phyloP scores from a whole-genome alignment of 2,113 vertebrate genomes.

The Sander vitreus region DNA sequence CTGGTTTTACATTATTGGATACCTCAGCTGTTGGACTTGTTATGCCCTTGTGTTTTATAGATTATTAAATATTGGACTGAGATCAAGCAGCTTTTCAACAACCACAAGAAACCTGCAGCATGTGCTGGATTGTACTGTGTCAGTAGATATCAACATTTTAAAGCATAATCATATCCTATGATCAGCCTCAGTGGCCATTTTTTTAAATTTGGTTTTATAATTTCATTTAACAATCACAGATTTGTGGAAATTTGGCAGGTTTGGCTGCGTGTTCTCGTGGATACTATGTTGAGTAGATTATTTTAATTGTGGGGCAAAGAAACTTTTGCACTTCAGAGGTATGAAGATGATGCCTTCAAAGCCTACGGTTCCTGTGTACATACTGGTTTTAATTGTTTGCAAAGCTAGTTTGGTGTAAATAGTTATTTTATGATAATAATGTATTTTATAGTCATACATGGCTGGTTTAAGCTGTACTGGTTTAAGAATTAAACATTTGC shows the following conservation, averaged over 20 bases:
- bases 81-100: slow-evolving; percentile 31
- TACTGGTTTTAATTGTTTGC: slow-evolving; percentile 67
- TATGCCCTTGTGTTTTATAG: neutral
- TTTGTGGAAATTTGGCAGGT: neutral
- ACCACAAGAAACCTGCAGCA: slow-evolving; percentile 10
- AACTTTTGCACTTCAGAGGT: slow-evolving; percentile 71
- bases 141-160: neutral
- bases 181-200: neutral
- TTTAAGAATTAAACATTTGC: slow-evolving; percentile 65
- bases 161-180: neutral
- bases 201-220: neutral
- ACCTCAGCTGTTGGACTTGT: slow-evolving; percentile 65
- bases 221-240: neutral
- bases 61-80: slow-evolving; percentile 20
- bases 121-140: neutral
- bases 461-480: slow-evolving; percentile 63
- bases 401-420: slow-evolving; percentile 77
- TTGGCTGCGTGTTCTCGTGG: slow-evolving; percentile 45
- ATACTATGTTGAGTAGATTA: slow-evolving; percentile 12
- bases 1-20: slow-evolving; percentile 52
- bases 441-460: slow-evolving; percentile 76
- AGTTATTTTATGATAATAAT: slow-evolving; percentile 81
- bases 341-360: slow-evolving; percentile 39
- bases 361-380: slow-evolving; percentile 52
- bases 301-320: neutral